Evolutionary conservation across 2,113 vertebrate species (phyloP).

Genomic region (Poecilia latipinna): DNA sequence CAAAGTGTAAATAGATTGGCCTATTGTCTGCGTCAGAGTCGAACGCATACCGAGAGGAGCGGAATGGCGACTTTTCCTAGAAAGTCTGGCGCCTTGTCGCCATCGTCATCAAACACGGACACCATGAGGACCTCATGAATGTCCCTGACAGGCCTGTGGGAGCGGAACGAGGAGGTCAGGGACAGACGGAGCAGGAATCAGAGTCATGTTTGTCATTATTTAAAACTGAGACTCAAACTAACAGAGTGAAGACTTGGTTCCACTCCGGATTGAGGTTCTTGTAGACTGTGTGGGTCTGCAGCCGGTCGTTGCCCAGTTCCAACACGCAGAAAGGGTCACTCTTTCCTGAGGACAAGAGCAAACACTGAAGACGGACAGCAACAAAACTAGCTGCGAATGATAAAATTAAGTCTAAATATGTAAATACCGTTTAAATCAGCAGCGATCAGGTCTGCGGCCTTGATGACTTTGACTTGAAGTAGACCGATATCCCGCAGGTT

Average conservation of each 20-base stretch:
- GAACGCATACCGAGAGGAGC: constrained; percentile 87
- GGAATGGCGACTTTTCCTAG: constrained; percentile 95
- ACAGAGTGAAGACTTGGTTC: constrained; percentile 97
- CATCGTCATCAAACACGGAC: constrained; percentile 96
- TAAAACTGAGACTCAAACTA: constrained; percentile 68
- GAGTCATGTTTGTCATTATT: not conserved
- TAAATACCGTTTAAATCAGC: constrained; percentile 95
- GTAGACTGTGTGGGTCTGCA: constrained; percentile 93
- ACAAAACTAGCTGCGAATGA: not conserved
- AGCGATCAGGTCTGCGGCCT: constrained; percentile 87
- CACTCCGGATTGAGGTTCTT: constrained; percentile 96
- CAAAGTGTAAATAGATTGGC: constrained; percentile 57
- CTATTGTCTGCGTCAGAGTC: constrained; percentile 25
- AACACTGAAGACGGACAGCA: not conserved
- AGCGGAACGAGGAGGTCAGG: constrained; percentile 25
- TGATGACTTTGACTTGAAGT: constrained; percentile 94
- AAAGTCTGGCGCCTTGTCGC: constrained; percentile 97
- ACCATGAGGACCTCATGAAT: constrained; percentile 93
- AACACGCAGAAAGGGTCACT: constrained; percentile 97
- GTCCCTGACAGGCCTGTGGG: constrained; percentile 90
- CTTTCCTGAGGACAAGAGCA: constrained; percentile 84
- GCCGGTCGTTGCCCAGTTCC: constrained; percentile 90
- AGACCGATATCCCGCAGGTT: constrained; percentile 89
- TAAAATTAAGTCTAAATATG: not conserved
- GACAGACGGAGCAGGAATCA: not conserved